Conservation (phyloP, 2,888 invertebrate genomes). For the Nasonovia ribisnigri region DNA sequence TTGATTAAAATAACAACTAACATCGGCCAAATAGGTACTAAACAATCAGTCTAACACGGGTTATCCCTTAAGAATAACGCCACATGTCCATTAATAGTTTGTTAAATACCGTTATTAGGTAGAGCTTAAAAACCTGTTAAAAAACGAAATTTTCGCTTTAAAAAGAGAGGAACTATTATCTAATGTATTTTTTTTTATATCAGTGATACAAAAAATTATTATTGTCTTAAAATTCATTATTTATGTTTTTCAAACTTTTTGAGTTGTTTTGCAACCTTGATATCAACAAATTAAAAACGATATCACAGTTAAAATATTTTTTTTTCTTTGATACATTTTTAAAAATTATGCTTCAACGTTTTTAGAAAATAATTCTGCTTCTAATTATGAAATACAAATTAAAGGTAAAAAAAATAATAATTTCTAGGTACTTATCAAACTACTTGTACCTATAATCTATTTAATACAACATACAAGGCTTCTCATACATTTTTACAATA, state of each 20-base stretch:
- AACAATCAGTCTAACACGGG: too few relatives aligned
- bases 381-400: not conserved
- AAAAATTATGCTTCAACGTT: too few relatives aligned
- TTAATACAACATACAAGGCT: too few relatives aligned
- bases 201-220: not conserved
- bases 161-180: not conserved
- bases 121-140: too few relatives aligned
- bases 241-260: too few relatives aligned
- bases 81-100: not conserved
- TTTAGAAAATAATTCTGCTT: not conserved
- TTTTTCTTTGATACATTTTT: not conserved
- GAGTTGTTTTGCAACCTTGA: not conserved
- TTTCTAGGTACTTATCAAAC: not conserved
- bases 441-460: too few relatives aligned
- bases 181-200: not conserved
- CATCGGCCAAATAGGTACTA: not conserved
- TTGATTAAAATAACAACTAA: not conserved
- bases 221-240: not conserved
- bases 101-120: not conserved
- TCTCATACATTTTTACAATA: too few relatives aligned
- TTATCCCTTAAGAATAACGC: not conserved
- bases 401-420: not conserved
- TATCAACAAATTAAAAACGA: too few relatives aligned
- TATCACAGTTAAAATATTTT: too few relatives aligned
- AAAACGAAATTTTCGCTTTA: not conserved